Conservation (phyloP, 2,888 invertebrate species). For the Stenchaetothrips biformis region DNA sequence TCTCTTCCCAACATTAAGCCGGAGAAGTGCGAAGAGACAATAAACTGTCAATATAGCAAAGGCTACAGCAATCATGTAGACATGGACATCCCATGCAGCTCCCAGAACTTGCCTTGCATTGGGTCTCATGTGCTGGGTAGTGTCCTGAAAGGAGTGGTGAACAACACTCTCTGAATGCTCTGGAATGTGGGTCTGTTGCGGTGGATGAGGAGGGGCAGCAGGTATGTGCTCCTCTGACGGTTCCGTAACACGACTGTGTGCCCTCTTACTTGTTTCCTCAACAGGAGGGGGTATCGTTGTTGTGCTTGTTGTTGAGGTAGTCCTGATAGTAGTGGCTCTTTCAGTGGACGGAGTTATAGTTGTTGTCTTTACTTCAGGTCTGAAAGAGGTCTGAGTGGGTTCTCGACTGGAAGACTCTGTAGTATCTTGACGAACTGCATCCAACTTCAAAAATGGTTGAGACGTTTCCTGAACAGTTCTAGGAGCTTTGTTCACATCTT, state of each 20-base stretch:
- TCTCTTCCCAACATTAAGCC: conserved; percentile 80
- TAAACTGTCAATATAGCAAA: conserved; percentile 80
- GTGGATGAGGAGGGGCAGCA: background rate
- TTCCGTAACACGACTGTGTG: background rate
- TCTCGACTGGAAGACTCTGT: background rate
- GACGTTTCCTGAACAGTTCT: background rate
- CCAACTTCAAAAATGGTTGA: background rate
- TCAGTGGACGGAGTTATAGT: background rate
- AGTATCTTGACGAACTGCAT: background rate
- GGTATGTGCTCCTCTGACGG: background rate
- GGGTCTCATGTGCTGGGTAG: conserved; percentile 32
- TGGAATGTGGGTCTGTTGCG: background rate
- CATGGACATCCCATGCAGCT: conserved; percentile 87
- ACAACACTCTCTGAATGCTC: background rate
- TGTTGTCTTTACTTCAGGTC: background rate
- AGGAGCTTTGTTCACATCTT: background rate
- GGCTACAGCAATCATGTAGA: conserved; percentile 78
- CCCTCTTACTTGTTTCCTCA: background rate
- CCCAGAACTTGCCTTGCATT: conserved; percentile 54
- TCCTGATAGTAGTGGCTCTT: background rate
- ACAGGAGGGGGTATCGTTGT: background rate
- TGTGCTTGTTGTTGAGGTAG: conserved; percentile 3
- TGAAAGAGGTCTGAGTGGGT: background rate
- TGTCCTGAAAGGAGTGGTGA: background rate
- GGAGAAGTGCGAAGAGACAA: conserved; percentile 78